Base-by-base conservation (phyloP, 92 coral and sea anemone species). In the Siderastrea radians region DNA sequence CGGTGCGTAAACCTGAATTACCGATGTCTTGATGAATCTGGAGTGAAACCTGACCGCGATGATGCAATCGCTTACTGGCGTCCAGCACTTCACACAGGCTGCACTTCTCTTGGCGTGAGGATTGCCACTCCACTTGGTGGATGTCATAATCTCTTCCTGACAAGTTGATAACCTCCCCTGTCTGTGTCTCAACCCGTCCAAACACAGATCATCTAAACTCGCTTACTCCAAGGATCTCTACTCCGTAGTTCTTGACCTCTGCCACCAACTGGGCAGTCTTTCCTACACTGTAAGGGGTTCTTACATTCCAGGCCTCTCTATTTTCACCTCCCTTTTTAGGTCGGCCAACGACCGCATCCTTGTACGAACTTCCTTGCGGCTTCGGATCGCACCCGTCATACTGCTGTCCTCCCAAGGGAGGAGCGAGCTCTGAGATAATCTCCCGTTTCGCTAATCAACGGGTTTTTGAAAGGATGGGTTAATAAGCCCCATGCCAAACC, bases 101-200 rank as follows among this genome's bases (percentile, higher is more conserved):
- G 14, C 5, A 26, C 83, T 5, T 58, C 8, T 15, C 15, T 87
- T 15, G 71, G 63, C 63, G 79, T 68, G 47, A 87, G 58, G 6
- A 87, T 47, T 49, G 90, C 85, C 3, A 87, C 91, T 3, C 81
- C 66, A 44, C 78, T 79, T 45, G 62, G 64, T 79, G 91, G n/a
- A 38, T 46, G 26, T 72, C 66, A 69, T 69, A 69, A 53, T 82
- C 78, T 70, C 86, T 71, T 1, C 86, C 77, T 11, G 79, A 68
- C 59, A 19, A 55, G 17, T 38, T 11, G 12, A 82, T 82, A 52
- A 38, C 0, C 44, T 70, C 68, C 9, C 78, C 78, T 0, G 78
- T 82, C 1, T 53, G 78, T 3, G 86, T 82, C 17, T 50, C 53
- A 17, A 69, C 19, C 50, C 68, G 4, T 9, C 79, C 78, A 19